Percentiles rank a stretch among this genome's conserved stretches.
These are phyloP conservation scores for Eptesicus fuscus DNA, from an alignment of 2,113 vertebrate genomes.

Conservation along the genomic window DNA sequence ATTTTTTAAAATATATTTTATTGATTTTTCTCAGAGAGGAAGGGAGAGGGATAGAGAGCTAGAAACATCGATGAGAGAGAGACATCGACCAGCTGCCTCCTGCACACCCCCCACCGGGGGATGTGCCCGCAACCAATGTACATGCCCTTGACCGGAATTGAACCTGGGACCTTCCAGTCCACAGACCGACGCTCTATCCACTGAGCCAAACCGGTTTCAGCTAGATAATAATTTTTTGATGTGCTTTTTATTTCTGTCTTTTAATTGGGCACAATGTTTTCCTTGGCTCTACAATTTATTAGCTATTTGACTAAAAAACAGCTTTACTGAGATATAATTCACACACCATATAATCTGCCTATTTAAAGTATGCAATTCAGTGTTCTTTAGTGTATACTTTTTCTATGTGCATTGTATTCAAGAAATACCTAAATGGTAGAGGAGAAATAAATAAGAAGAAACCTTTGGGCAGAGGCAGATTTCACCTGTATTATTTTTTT, in stretches of 20 bases:
- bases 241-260: neutral
- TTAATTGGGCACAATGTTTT: neutral
- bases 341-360: neutral
- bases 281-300: neutral
- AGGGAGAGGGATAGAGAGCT: no score
- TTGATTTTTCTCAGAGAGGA: no score
- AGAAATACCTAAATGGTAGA: constrained; percentile 54
- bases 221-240: constrained; percentile 27
- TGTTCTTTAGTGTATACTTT: neutral
- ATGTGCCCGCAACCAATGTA: no score
- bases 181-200: no score
- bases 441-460: constrained; percentile 60
- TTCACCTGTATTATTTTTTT: constrained; percentile 78
- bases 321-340: neutral
- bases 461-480: constrained; percentile 72
- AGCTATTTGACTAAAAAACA: neutral
- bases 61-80: no score
- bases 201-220: no score
- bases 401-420: constrained; percentile 38
- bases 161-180: no score
- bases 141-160: no score
- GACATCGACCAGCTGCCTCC: no score
- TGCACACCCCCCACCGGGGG: no score
- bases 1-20: no score
- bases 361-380: neutral